A percentile compares a stretch with the other conserved stretches of the same genome.
These are phyloP conservation scores for Eupristina koningsbergeri DNA, from an alignment of 1,140 invertebrate species.

Conservation along the genomic window DNA sequence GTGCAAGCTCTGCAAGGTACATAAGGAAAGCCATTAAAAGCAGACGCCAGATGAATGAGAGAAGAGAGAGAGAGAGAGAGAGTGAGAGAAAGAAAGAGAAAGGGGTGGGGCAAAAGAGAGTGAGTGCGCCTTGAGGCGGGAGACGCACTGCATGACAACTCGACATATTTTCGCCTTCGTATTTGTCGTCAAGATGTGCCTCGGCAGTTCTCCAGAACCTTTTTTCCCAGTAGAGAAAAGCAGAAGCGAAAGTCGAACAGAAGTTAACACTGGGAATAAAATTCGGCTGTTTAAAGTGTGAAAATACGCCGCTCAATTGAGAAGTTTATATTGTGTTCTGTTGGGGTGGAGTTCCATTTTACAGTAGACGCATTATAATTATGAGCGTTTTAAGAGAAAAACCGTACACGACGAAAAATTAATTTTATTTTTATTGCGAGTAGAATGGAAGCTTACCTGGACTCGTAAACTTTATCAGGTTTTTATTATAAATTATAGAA, in stretches of 20 bases:
- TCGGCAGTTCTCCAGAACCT: not conserved
- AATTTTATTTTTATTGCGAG: not conserved
- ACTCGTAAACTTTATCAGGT: not conserved
- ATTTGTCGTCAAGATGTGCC: conserved; percentile 28
- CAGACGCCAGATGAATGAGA: conserved; percentile 26
- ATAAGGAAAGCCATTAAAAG: conserved; percentile 48
- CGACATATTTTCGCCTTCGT: conserved; percentile 42
- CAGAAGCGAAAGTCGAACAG: not conserved
- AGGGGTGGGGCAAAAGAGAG: too few species aligned
- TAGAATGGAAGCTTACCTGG: not conserved
- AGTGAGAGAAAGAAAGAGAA: not conserved
- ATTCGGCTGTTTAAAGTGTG: not conserved
- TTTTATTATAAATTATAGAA: not conserved
- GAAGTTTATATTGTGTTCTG: not conserved
- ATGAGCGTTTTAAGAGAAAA: not conserved
- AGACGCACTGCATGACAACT: not conserved
- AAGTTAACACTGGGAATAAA: not conserved
- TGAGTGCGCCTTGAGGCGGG: not conserved
- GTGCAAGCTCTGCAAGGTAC: conserved; percentile 3
- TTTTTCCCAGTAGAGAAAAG: not conserved
- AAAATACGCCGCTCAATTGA: not conserved
- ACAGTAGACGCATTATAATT: not conserved
- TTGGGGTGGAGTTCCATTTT: not conserved
- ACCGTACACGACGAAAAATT: not conserved
- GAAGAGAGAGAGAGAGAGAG: not conserved